Conservation (phyloP, 2,797 vertebrate species). For the Rhodeus uyekii region DNA sequence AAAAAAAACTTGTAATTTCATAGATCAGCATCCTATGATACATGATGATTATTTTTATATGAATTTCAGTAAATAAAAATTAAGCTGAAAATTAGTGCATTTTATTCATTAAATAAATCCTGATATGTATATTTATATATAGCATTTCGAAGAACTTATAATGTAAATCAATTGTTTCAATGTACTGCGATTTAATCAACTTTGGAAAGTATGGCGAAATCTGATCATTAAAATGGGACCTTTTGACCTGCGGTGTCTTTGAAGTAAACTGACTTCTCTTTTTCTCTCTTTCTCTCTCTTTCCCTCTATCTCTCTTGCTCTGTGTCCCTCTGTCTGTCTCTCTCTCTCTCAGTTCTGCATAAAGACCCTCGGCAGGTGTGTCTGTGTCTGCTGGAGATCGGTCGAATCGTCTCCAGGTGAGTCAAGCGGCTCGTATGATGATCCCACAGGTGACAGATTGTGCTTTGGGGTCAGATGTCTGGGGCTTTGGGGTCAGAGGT, state of each 20-base stretch:
- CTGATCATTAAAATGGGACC: background rate
- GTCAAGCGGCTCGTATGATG: constrained; percentile 45
- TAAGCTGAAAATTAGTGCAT: background rate
- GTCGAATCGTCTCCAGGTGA: constrained; percentile 91
- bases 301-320: background rate
- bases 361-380: constrained; percentile 97
- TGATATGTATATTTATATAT: background rate
- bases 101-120: background rate
- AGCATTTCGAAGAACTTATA: background rate
- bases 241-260: background rate
- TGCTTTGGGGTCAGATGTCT: background rate
- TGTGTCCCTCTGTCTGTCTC: no score
- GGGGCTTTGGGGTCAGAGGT: constrained; percentile 20
- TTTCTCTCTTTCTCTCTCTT: background rate
- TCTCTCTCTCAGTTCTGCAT: constrained; percentile 84
- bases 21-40: background rate
- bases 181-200: no score
- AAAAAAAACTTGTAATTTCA: background rate
- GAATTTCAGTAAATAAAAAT: background rate
- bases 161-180: background rate
- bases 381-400: constrained; percentile 93
- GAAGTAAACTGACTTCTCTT: background rate
- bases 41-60: background rate
- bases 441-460: background rate
- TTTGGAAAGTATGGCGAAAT: background rate